phyloP scores from a whole-genome alignment of 2,113 vertebrate species.

The Bungarus multicinctus region DNA sequence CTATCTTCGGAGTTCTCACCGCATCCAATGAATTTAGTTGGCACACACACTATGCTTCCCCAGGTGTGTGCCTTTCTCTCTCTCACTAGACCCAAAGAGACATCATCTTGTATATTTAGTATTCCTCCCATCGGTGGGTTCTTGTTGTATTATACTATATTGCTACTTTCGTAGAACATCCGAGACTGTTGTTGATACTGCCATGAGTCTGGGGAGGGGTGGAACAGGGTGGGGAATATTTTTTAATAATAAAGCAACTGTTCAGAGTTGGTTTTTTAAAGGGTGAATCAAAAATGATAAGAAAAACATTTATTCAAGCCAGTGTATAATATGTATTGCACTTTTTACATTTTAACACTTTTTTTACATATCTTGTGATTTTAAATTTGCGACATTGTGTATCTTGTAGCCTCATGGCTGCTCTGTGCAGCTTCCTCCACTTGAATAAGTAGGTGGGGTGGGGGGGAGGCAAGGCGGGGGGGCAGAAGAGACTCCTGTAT shows the following conservation, averaged over 20 bases:
- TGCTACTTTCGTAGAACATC: constrained; percentile 76
- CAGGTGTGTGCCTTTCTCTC: constrained; percentile 50
- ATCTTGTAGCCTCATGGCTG: constrained; percentile 81
- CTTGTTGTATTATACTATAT: constrained; percentile 72
- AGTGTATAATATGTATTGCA: constrained; percentile 91
- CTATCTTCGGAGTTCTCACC: not conserved
- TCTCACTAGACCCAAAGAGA: constrained; percentile 83
- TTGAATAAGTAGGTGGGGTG: constrained; percentile 25
- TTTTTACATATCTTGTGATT: constrained; percentile 90
- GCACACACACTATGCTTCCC: constrained; percentile 10
- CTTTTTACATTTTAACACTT: constrained; percentile 90
- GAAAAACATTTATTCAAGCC: constrained; percentile 73
- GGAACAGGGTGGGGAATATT: constrained; percentile 65
- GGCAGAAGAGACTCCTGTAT: constrained; percentile 47
- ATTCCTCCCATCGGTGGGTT: constrained; percentile 70
- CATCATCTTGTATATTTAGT: constrained; percentile 69
- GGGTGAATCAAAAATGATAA: constrained; percentile 62
- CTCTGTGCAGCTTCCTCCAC: constrained; percentile 75
- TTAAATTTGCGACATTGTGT: constrained; percentile 83
- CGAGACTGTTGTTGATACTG: constrained; percentile 84
- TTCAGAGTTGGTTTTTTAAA: constrained; percentile 71
- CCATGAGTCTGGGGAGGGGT: constrained; percentile 70
- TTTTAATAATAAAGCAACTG: constrained; percentile 81
- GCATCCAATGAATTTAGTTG: not conserved
- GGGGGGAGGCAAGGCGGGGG: not conserved